Evolutionary conservation across 2,888 invertebrate genomes (phyloP).

Genomic region (Prosopocoilus inquinatus): DNA sequence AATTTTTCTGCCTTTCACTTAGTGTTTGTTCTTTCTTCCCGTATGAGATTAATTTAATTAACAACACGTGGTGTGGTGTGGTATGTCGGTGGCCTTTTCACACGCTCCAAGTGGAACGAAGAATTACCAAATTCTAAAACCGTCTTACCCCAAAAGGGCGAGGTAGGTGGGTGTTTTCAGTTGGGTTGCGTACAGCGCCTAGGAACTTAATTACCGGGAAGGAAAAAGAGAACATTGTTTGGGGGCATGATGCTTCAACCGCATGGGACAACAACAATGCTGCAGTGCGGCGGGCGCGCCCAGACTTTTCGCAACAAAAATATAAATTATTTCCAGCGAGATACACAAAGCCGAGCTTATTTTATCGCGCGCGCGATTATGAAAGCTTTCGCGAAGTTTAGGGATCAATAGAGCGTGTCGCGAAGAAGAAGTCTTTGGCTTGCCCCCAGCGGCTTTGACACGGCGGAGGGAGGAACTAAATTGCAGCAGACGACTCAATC

Average conservation of each 20-base stretch:
- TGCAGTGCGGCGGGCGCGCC: slow-evolving; percentile 2
- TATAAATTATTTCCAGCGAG: not conserved
- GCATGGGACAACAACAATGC: not conserved
- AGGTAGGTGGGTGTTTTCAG: not conserved
- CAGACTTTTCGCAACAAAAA: not conserved
- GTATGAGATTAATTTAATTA: too few species aligned
- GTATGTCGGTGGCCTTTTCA: too few species aligned
- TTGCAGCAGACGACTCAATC: too few species aligned
- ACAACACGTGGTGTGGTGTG: too few species aligned
- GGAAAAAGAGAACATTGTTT: not conserved
- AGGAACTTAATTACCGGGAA: not conserved
- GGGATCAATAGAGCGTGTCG: not conserved
- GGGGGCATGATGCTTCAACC: not conserved
- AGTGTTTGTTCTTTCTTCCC: too few species aligned
- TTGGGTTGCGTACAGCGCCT: not conserved
- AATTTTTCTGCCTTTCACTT: too few species aligned
- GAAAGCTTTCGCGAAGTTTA: not conserved
- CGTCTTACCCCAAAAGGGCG: not conserved
- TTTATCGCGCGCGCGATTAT: not conserved
- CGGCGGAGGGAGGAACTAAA: too few species aligned
- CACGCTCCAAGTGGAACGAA: too few species aligned
- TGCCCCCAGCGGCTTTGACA: not conserved
- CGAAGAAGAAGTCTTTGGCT: not conserved
- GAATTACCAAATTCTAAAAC: too few species aligned
- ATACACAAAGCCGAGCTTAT: not conserved